phyloP scores from a whole-genome alignment of 2,797 vertebrate genomes.

The Chiloscyllium punctatum region DNA sequence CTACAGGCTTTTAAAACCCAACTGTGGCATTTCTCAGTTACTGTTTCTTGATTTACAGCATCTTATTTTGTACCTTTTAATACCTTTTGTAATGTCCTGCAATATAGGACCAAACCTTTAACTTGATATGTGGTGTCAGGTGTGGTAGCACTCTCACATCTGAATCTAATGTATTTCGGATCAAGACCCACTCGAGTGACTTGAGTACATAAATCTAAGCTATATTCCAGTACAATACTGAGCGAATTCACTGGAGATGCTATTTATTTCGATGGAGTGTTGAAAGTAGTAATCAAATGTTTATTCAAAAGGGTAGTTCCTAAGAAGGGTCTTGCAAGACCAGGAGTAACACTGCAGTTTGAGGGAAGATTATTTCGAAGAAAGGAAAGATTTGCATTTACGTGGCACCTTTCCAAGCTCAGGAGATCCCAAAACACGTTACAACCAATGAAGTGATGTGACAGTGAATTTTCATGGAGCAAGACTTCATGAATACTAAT shows the following conservation, averaged over 20 bases:
- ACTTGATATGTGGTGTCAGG: neutral
- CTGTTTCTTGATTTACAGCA: neutral
- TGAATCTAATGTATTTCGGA: neutral
- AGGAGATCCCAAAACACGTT: neutral
- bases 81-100: neutral
- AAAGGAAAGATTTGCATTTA: neutral
- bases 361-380: neutral
- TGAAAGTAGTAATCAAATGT: neutral
- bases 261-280: neutral
- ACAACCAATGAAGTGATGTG: neutral
- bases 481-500: neutral
- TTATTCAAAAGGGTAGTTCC: neutral
- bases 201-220: neutral
- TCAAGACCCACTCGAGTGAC: neutral
- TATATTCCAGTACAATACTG: neutral
- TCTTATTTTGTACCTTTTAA: neutral
- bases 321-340: neutral
- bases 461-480: neutral
- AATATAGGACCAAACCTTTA: neutral
- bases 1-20: neutral
- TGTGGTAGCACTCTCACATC: neutral
- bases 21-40: neutral
- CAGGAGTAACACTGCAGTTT: neutral
- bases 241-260: neutral
- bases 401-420: neutral